A percentile compares a stretch with the other conserved stretches of the same genome.
Conservation (phyloP, 2,113 vertebrate genomes). For the Jaculus jaculus region DNA sequence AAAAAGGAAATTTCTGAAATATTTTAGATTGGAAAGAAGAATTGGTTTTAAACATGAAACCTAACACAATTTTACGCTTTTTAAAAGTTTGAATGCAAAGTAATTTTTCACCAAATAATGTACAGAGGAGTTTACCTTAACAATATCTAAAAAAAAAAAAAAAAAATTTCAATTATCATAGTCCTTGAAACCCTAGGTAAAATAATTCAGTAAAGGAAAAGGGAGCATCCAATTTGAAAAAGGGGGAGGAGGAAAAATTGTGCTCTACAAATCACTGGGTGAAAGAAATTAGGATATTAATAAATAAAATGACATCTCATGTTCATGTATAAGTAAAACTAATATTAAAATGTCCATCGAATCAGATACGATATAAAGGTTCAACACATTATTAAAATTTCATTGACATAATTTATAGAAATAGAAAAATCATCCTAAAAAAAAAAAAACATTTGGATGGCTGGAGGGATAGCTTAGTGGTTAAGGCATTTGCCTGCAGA, state of each 20-base stretch:
- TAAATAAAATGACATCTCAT: neutral
- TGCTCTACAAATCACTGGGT: neutral
- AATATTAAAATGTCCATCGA: neutral
- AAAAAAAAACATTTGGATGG: too few relatives aligned
- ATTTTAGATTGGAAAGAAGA: neutral
- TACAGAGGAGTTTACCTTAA: neutral
- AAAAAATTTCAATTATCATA: neutral
- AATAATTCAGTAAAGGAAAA: neutral
- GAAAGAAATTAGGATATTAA: neutral
- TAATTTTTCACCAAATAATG: neutral
- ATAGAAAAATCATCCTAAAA: neutral
- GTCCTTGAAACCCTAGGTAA: neutral
- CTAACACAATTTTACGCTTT: neutral
- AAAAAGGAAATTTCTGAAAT: neutral
- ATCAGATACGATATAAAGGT: neutral
- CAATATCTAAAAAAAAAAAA: neutral
- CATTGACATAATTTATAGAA: neutral
- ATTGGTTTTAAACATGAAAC: constrained; percentile 7
- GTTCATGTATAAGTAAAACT: neutral
- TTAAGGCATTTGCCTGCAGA: too few relatives aligned
- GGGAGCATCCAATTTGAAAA: neutral
- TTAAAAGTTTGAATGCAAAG: neutral
- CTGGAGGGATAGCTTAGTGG: too few relatives aligned
- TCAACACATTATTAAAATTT: neutral
- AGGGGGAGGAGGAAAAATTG: neutral